Base-by-base conservation (phyloP, 2,888 invertebrate genomes). In the Diaperis boleti region DNA sequence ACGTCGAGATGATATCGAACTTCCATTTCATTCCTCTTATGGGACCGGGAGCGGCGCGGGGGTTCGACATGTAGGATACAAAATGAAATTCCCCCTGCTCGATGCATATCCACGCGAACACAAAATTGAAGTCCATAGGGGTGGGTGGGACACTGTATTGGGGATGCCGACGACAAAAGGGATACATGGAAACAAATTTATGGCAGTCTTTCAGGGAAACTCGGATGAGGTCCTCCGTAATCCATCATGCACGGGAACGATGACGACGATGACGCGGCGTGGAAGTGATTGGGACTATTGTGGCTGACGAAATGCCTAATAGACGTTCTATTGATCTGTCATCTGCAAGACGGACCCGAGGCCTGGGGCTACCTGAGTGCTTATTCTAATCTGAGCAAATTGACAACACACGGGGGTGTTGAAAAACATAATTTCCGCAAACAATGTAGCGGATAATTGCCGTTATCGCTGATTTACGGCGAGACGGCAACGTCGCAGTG, bases 391-490 rank as follows among this genome's bases (percentile, higher is more conserved):
- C n/a, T n/a, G n/a, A n/a, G n/a, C n/a, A n/a, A n/a, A n/a, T n/a
- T n/a, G n/a, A n/a, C n/a, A n/a, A n/a, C n/a, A n/a, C n/a, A n/a
- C n/a, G n/a, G n/a, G n/a, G n/a, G n/a, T 26, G 26, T 26, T 26
- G 26, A 26, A 26, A 26, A 26, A 26, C n/a, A 78, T 76, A 77
- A 78, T 78, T 76, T 26, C 26, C 72, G 76, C 74, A 76, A 77
- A 78, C 77, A 78, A 78, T 78, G 78, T 77, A 77, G 74, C 77
- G 77, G 76, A 76, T 78, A 78, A 78, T 78, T 76, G 75, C 70
- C 71, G 76, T 76, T 77, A 76, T 77, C 77, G 77, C 71, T 77
- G 77, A 77, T 77, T 77, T 77, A 77, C 68, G 67, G 75, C 74
- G 73, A 75, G 74, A 13, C 20, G 41, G 67, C 67, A 20, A 35